These are phyloP conservation scores for Tricholauxania praeusta DNA, from an alignment of 2,888 invertebrate genomes.

Conservation along the genomic window DNA sequence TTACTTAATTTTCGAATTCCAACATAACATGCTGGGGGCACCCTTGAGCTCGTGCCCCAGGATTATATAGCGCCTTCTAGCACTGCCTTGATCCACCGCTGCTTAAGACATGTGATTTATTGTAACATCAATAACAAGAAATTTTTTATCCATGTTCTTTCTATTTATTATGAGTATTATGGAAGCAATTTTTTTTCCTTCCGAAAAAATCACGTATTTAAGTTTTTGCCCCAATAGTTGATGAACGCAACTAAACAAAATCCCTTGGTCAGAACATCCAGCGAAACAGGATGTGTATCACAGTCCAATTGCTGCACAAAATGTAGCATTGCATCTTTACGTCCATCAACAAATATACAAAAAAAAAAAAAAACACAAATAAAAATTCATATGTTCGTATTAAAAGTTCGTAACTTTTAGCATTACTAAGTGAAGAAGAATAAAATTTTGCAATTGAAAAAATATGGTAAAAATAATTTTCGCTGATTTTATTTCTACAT, in stretches of 20 bases:
- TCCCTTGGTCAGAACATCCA: neutral
- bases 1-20: too few relatives aligned
- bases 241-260: neutral
- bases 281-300: conserved; percentile 60
- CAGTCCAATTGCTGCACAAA: conserved; percentile 54
- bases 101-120: too few relatives aligned
- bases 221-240: neutral
- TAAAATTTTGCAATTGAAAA: conserved; percentile 50
- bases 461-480: conserved; percentile 58
- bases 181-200: neutral
- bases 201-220: neutral
- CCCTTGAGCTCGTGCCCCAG: too few relatives aligned
- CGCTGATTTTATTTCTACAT: conserved; percentile 14
- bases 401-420: neutral
- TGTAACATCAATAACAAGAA: too few relatives aligned
- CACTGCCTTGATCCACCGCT: too few relatives aligned
- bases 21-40: too few relatives aligned
- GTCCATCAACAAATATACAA: conserved; percentile 51
- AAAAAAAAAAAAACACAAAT: neutral
- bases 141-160: too few relatives aligned
- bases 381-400: neutral
- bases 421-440: neutral
- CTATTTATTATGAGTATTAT: neutral
- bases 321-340: conserved; percentile 38
- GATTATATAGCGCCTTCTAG: too few relatives aligned